These are phyloP conservation scores for Hydrochoerus hydrochaeris DNA, from an alignment of 2,113 vertebrate genomes.

Conservation along the genomic window DNA sequence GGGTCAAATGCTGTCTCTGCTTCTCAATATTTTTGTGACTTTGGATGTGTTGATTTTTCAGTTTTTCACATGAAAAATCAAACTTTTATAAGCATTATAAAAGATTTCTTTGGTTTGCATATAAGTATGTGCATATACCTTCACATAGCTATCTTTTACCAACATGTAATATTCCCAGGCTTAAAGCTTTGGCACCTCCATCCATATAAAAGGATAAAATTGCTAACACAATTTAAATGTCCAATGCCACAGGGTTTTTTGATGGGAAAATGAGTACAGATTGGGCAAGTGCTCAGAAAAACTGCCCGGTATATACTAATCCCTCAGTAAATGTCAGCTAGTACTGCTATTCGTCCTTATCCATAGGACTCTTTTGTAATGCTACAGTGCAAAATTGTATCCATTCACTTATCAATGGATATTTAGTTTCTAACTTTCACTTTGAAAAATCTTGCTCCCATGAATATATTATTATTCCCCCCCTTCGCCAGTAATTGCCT, in stretches of 20 bases:
- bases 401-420: neutral
- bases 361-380: neutral
- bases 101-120: neutral
- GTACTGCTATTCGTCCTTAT: neutral
- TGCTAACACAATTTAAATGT: neutral
- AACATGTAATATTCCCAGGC: neutral
- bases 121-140: neutral
- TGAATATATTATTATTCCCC: neutral
- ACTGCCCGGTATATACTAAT: neutral
- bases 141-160: neutral
- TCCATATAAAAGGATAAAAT: neutral
- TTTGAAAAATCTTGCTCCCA: neutral
- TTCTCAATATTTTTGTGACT: neutral
- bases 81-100: neutral
- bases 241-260: neutral
- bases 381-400: neutral
- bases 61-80: neutral
- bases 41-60: neutral
- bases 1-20: neutral
- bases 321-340: neutral
- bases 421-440: neutral
- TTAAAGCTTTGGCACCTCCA: neutral
- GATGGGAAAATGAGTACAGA: neutral
- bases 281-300: neutral
- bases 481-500: neutral